Base-by-base conservation (phyloP, 2,888 invertebrate genomes). In the Plebejus anna region DNA sequence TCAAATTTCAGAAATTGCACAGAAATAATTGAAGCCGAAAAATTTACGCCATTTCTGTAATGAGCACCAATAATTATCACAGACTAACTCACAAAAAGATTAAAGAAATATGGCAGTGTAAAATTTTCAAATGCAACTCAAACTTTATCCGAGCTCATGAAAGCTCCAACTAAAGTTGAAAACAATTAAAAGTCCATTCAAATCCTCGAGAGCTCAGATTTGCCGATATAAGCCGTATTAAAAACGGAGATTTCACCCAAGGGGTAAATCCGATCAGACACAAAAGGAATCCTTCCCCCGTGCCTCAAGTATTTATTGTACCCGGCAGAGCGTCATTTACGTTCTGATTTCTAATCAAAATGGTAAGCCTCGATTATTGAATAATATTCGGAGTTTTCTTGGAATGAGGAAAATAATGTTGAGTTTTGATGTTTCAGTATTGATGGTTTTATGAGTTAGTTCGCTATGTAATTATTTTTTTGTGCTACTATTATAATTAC, bases 221-320 rank as follows among this genome's bases (percentile, higher is more conserved):
- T 75, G 59, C 16, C 47, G 75, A 72, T 51, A 73, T 73, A 71
- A 75, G 36, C 59, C 59, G 42, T 47, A 70, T 76, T 77, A 77
- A 73, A 61, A 71, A 77, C 57, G 59, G 75, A 79, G 79, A 86
- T 85, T 86, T 88, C 87, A 85, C 90, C 88, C 88, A 76, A 79
- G 85, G 88, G 90, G 86, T 84, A 87, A 88, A 91, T 89, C 90
- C 86, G 86, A 81, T 87, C 84, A 87, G 87, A 86, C 80, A 83
- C 83, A 83, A 85, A 84, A 88, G 86, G 85, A 86, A 83, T 85
- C 84, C 84, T 82, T 85, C 90, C 90, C 87, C 79, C 78, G 84
- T 89, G 89, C 86, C 78, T 79, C 81, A 77, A 78, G 82, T 88
- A 87, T 90, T 90, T 89, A 88, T 88, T 82, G 83, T 82, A 81